Conservation (phyloP, 2,888 invertebrate genomes). For the Mallateleia sp. region DNA sequence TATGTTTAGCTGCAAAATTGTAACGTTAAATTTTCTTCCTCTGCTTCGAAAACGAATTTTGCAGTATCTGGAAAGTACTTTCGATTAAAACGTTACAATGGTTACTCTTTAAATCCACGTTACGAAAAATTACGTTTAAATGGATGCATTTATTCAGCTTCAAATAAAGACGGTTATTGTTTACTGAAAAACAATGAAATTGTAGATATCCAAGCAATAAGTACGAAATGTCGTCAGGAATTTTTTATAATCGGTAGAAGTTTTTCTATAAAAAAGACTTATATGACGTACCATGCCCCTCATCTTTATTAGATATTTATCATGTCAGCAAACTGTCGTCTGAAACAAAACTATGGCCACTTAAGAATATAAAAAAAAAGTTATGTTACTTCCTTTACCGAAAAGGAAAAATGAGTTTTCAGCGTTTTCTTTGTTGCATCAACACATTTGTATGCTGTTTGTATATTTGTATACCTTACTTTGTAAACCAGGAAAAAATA, state of each 20-base stretch:
- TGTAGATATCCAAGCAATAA: neutral
- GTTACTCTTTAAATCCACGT: too few species aligned
- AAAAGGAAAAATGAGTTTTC: too few species aligned
- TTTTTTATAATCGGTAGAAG: too few species aligned
- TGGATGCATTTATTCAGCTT: neutral
- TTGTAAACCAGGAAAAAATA: too few species aligned
- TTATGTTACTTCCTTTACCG: too few species aligned
- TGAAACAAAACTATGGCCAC: neutral
- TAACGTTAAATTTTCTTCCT: too few species aligned
- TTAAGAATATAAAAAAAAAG: neutral
- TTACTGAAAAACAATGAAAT: neutral
- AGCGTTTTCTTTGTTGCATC: too few species aligned
- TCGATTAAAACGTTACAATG: too few species aligned
- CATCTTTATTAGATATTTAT: neutral
- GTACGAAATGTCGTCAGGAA: neutral
- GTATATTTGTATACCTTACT: too few species aligned
- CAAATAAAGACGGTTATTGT: neutral
- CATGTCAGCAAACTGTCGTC: neutral
- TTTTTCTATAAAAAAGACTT: neutral
- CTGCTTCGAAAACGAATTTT: too few species aligned
- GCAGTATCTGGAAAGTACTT: neutral
- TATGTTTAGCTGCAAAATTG: too few species aligned
- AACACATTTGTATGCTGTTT: too few species aligned
- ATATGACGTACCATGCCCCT: neutral
- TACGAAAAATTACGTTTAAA: neutral